Evolutionary conservation across 2,888 invertebrate species (phyloP), one percentile per base, ranked within the genome.

Genomic region (Ophion ellenae): DNA sequence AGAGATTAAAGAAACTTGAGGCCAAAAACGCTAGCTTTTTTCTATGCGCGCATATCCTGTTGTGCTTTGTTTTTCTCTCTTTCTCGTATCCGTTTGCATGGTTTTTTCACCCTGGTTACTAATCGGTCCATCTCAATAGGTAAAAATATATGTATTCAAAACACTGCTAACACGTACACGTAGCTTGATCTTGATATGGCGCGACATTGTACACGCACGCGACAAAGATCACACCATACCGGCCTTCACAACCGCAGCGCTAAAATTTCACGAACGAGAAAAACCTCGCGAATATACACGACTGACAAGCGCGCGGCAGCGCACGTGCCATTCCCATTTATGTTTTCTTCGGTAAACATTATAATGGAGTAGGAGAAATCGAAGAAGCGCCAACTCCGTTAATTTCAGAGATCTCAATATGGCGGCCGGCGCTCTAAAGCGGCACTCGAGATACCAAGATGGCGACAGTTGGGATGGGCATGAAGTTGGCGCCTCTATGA

Each of bases 1-100:
- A 17, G 57, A 77, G 36, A 36, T 28, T 73, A 64, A 28, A 47
- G 17, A 59, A 70, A 66, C 66, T 45, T 71, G 53, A 53, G 53
- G 66, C 47, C 64, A 53, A 75, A 71, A 67, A 82, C 73, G 5
- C 53, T 47, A 17, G 47, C 63, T 80, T 61, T 20, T 24, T 24
- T 77, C 24, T 40, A 79, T 66, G 36, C 32, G 64, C 75, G 59
- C 76, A 64, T 57, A 63, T 70, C 53, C 74, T 63, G 47, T 70
- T 64, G 24, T 70, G 24, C 11, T 71, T 61, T 20, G 28, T 53
- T 74, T 75, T 28, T 64, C 57, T 69, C 40, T 70, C 59, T 86
- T 36, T 69, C 24, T 81, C 69, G 80, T 86, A 78, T 67, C 75
- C 78, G 83, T 76, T 76, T 57, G 86, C 83, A 86, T 86, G 86